These are phyloP conservation scores for Didymodactylos carnosus DNA, from an alignment of 2,888 invertebrate species.

Conservation along the genomic window DNA sequence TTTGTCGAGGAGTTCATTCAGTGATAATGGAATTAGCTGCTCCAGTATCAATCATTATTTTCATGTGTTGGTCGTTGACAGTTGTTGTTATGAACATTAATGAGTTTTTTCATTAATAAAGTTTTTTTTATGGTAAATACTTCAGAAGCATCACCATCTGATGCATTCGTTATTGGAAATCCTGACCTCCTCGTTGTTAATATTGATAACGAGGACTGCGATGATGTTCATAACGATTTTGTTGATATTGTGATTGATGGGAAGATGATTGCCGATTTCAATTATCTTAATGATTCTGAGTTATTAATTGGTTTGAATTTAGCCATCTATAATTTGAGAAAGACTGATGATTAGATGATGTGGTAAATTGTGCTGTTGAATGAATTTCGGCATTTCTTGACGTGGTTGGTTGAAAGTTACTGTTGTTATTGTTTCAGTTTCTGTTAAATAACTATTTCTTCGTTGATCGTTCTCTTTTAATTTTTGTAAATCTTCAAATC, in stretches of 20 bases:
- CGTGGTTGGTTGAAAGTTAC: too few species aligned
- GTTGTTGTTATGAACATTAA: not conserved
- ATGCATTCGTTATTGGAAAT: not conserved
- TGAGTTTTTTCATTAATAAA: too few species aligned
- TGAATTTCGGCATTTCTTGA: not conserved
- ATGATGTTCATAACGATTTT: not conserved
- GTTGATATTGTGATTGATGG: not conserved
- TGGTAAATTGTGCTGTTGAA: not conserved
- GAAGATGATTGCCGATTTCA: not conserved
- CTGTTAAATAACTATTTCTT: too few species aligned
- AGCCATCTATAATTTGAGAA: not conserved
- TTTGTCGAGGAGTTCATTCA: not conserved
- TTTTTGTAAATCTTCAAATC: not conserved
- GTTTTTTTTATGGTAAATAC: not conserved
- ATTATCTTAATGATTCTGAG: not conserved
- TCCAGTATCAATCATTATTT: not conserved
- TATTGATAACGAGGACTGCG: too few species aligned
- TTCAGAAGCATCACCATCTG: not conserved
- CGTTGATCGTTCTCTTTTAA: too few species aligned
- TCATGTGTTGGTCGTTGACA: not conserved
- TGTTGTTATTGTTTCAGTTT: too few species aligned
- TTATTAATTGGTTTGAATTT: not conserved
- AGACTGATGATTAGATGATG: not conserved
- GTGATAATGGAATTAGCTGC: not conserved
- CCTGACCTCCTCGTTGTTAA: not conserved